Base-by-base conservation (phyloP, 1,140 invertebrate genomes). In the Drosophila burlai region DNA sequence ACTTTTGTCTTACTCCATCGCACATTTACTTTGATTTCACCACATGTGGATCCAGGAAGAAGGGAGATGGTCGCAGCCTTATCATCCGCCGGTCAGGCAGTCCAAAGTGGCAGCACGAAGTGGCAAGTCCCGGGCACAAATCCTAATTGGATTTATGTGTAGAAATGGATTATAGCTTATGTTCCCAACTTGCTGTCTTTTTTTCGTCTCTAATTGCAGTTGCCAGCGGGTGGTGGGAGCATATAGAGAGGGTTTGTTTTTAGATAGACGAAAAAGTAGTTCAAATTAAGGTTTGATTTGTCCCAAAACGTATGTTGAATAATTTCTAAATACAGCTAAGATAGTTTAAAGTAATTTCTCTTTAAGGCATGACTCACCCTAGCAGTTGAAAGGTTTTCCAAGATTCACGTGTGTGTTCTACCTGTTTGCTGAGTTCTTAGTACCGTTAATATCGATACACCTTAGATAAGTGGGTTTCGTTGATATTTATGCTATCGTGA, bases 61-160 rank as follows among this genome's bases (percentile, higher is more conserved):
- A 18, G 50, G 63, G 13, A 29, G 15, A 18, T 3, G 47, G 49
- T 47, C 26, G 29, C 40, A 47, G 42, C 31, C 76, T 82, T 90
- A 90, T 90, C 85, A 65, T 65, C 71, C 58, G 26, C 54, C 38
- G 67, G 50, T 52, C 85, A 91, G 85, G 58, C 86, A 54, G 54
- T 36, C 55, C 55, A 55, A 73, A 61, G 52, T 40, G 58, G 59
- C 54, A 65, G 40, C 43, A 49, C 31, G 43, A 77, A 81, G 80
- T 81, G 79, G 42, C 81, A 84, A 80, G 81, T 65, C 68, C 54
- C 61, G 40, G 66, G 66, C 64, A 65, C 67, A 90, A 91, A 91
- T 91, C 86, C 83, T 91, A 91, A 91, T 91, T 91, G 86, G 86
- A 91, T 91, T 91, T 91, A 91, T 91, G 83, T 91, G 86, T 91